Percentiles rank a stretch among this genome's conserved stretches.
These are phyloP conservation scores for Typhlichthys eigenmanni DNA, from an alignment of 2,797 vertebrate species.

Conservation along the genomic window DNA sequence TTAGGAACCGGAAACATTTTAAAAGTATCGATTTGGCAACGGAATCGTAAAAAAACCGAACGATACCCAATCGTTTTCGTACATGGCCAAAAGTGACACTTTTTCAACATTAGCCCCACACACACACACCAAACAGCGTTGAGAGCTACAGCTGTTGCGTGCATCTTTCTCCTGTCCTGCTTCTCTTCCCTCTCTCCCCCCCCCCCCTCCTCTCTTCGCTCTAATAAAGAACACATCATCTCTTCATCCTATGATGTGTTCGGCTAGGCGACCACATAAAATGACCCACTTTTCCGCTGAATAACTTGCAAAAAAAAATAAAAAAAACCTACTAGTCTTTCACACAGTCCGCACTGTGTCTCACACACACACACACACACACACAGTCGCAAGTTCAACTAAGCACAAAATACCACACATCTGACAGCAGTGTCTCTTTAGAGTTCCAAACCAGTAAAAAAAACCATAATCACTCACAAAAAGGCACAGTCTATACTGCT, in stretches of 20 bases:
- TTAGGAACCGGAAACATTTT: too few relatives aligned
- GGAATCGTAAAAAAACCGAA: background rate
- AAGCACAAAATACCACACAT: background rate
- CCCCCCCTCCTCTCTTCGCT: background rate
- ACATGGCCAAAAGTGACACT: too few relatives aligned
- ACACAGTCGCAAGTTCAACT: background rate
- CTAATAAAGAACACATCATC: background rate
- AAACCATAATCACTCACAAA: background rate
- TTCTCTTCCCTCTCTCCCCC: background rate
- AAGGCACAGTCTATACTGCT: too few relatives aligned
- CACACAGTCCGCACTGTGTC: background rate
- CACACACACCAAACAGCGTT: too few relatives aligned
- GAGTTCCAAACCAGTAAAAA: too few relatives aligned
- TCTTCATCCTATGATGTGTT: constrained; percentile 1
- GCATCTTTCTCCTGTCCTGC: too few relatives aligned
- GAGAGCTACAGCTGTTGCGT: too few relatives aligned
- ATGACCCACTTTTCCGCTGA: constrained; percentile 6
- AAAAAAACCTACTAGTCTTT: background rate
- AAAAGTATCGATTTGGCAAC: too few relatives aligned
- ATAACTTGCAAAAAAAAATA: background rate
- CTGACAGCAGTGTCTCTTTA: too few relatives aligned
- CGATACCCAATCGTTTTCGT: too few relatives aligned
- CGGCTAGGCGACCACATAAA: background rate
- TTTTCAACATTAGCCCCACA: too few relatives aligned
- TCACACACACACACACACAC: background rate